Conservation (phyloP, 2,888 invertebrate species). For the Blomia tropicalis region DNA sequence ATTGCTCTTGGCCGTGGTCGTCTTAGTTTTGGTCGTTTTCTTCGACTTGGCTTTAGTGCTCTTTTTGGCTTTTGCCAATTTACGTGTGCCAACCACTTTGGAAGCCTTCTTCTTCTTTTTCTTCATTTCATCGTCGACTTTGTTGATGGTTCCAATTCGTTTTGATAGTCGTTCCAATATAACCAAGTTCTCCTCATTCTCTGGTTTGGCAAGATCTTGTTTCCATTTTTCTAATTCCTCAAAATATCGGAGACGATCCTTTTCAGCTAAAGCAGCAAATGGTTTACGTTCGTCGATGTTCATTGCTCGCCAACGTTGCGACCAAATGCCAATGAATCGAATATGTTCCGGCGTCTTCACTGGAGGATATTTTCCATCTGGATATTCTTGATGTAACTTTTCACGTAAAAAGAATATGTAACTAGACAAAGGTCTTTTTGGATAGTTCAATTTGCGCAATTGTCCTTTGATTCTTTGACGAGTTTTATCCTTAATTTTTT, state of each 20-base stretch:
- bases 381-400: neutral
- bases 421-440: neutral
- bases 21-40: neutral
- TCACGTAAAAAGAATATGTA: conserved; percentile 16
- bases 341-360: conserved; percentile 3
- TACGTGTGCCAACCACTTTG: neutral
- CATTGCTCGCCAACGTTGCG: conserved; percentile 17
- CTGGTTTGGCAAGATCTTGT: conserved; percentile 6
- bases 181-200: neutral
- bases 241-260: conserved; percentile 11
- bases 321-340: neutral
- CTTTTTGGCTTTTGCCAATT: neutral
- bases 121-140: neutral
- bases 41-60: neutral
- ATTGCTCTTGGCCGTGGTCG: too few relatives aligned
- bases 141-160: neutral
- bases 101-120: neutral
- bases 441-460: conserved; percentile 15
- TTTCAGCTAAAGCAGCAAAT: conserved; percentile 9
- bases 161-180: neutral
- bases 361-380: conserved; percentile 4
- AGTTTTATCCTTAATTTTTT: neutral
- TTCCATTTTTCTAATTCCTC: conserved; percentile 18
- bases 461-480: conserved; percentile 13
- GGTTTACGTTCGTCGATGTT: neutral